Base-by-base conservation (phyloP, 92 coral and sea anemone species). In the Chrysogorgia sp. region DNA sequence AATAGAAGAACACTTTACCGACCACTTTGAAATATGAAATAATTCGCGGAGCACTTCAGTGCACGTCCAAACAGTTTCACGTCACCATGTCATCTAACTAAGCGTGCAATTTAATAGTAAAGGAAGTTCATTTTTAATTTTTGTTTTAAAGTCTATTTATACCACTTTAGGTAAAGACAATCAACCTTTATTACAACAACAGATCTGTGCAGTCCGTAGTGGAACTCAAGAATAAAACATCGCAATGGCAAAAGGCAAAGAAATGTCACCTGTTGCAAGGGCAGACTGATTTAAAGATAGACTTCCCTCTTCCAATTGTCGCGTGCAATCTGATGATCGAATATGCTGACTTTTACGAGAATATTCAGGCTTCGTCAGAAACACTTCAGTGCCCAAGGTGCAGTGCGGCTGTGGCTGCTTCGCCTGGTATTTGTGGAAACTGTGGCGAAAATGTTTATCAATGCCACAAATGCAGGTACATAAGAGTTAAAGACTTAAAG, bases 311-410 rank as follows among this genome's bases (percentile, higher is more conserved):
- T 31, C 98, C 98, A 0, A 94, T 94, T 34, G 97, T 94, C 41
- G 98, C 98, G n/a, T 91, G 98, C 32, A 94, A 94, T 67, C 81
- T 94, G 79, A 94, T 94, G 98, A 91, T 94, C n/a, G 98, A 94
- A 53, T 94, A 94, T 37, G 96, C 97, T 10, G 98, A 94, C 49
- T 94, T 94, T 80, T 91, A 94, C 57, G 98, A 94, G 86, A 94
- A 94, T 81, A 89, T 94, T 67, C 98, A 94, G 90, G 98, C 98
- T 0, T 91, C 98, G 0, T 87, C 98, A 2, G 98, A 94, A 77
- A 94, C 98, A 19, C 88, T 94, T 5, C 98, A 94, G 87, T 94
- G 98, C 69, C 98, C 98, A 19, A 87, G 98, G 21, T 94, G 98
- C 76, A 94, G 98, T 72, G 98, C 97, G 1, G 88, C 98, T 26